These are phyloP conservation scores for Cricetomys ansorgei DNA, from an alignment of 2,113 vertebrate species.

Conservation along the genomic window DNA sequence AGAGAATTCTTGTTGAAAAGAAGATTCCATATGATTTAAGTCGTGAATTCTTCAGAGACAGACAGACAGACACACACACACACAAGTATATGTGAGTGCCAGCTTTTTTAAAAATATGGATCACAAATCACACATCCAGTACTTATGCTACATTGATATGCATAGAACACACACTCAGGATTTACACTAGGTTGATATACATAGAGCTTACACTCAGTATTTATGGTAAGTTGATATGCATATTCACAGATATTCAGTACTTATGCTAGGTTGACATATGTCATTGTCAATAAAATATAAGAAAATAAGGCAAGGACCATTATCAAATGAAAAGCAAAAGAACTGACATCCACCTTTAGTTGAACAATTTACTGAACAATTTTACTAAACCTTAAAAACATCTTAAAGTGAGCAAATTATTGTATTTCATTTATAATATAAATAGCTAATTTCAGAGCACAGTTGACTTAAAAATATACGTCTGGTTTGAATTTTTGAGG, in stretches of 20 bases:
- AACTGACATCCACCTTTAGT: not conserved
- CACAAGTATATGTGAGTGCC: too few species aligned
- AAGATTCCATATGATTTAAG: slow-evolving; percentile 24
- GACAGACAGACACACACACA: too few species aligned
- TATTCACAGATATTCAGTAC: not conserved
- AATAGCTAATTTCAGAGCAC: not conserved
- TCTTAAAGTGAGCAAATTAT: not conserved
- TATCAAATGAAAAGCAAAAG: not conserved
- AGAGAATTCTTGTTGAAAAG: not conserved
- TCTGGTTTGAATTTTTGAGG: slow-evolving; percentile 51
- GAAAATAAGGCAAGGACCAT: not conserved
- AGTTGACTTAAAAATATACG: slow-evolving; percentile 32
- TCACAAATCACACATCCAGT: not conserved
- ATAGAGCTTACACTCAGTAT: not conserved
- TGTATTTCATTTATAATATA: slow-evolving; percentile 49
- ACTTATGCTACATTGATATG: not conserved
- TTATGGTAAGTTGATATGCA: not conserved
- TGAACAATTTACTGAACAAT: not conserved
- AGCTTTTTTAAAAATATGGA: too few species aligned
- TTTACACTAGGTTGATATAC: too few species aligned
- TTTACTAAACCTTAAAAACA: not conserved
- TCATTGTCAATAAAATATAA: slow-evolving; percentile 46
- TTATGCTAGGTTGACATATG: slow-evolving; percentile 5
- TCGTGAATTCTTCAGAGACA: too few species aligned
- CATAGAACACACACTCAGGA: not conserved